Evolutionary conservation across 2,888 invertebrate species (phyloP), one percentile per base, ranked within the genome.

Genomic region (Deroplatys truncata): DNA sequence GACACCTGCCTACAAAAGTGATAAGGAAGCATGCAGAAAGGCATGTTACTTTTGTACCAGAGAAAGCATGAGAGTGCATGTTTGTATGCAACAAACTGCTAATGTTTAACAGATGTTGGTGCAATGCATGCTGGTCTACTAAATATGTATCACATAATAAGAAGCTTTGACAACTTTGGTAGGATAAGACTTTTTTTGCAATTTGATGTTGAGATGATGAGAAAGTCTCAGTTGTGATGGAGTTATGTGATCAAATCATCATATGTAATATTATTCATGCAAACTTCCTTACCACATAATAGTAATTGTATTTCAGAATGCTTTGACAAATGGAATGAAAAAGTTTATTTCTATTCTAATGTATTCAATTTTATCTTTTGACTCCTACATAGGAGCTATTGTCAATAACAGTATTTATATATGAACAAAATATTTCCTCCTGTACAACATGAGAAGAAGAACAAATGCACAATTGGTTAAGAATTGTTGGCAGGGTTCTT

Each of bases 61-160:
- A 84, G 84, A 25, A 35, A 35, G 43, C 43, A 10, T 43, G 43
- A 43, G 13, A 43, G 28, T 16, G 84, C 84, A 84, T 28, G 43
- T n/a, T 83, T 20, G 29, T 82, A 15, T 83, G n/a, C 43, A 82
- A 28, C 35, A 89, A 89, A 84, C 25, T 84, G 87, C 72, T 84
- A 84, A 84, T 31, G 15, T 89, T 89, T 89, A 89, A 89, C 84
- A 31, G 89, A 82, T 28, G 31, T 86, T 88, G 89, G 89, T 89
- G 89, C 89, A 89, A 88, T 86, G 84, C 84, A 87, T 87, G 89
- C 87, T 84, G 35, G 29, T 88, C 82, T 88, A 88, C 82, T 43
- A 84, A 89, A 84, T 85, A 88, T 88, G 84, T 84, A 88, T 84
- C 49, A 84, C 88, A 84, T 88, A 88, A 82, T 87, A 82, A 87